Conservation (phyloP, 2,113 vertebrate species). For the Paraplagusia blochii region DNA sequence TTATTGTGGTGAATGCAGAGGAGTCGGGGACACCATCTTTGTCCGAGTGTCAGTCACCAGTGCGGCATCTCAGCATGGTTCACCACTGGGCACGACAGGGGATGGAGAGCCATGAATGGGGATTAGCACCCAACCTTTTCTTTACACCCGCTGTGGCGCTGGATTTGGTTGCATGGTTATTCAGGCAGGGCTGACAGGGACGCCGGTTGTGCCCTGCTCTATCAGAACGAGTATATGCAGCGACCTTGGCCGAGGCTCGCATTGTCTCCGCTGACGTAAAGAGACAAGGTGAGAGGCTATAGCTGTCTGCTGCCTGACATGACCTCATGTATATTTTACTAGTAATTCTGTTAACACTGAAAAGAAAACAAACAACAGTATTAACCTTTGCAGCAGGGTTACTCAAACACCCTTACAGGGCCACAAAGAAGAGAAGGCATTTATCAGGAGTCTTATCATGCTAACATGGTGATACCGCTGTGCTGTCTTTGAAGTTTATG, state of each 20-base stretch:
- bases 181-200: slow-evolving; percentile 72
- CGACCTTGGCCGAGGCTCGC: slow-evolving; percentile 61
- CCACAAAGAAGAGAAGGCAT: too few relatives aligned
- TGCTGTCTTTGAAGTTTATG: too few relatives aligned
- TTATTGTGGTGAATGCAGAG: slow-evolving; percentile 66
- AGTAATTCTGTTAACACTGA: slow-evolving; percentile 57
- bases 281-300: slow-evolving; percentile 66
- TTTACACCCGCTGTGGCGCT: slow-evolving; percentile 64
- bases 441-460: too few relatives aligned
- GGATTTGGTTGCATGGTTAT: slow-evolving; percentile 76
- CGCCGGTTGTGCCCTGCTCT: slow-evolving; percentile 64
- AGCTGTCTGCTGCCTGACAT: slow-evolving; percentile 68
- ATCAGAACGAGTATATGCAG: slow-evolving; percentile 67
- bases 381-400: too few relatives aligned
- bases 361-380: slow-evolving; percentile 36
- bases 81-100: slow-evolving; percentile 73
- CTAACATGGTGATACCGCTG: too few relatives aligned
- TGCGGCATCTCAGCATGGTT: slow-evolving; percentile 73
- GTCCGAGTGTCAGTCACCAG: slow-evolving; percentile 74
- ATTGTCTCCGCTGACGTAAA: slow-evolving; percentile 68
- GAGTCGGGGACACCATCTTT: slow-evolving; percentile 70
- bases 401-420: too few relatives aligned
- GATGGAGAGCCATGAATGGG: slow-evolving; percentile 78
- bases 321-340: slow-evolving; percentile 69
- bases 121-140: slow-evolving; percentile 77